Percentiles rank a stretch among this genome's conserved stretches.
These are phyloP conservation scores for Redunca redunca DNA, from an alignment of 2,113 vertebrate species.

Conservation along the genomic window DNA sequence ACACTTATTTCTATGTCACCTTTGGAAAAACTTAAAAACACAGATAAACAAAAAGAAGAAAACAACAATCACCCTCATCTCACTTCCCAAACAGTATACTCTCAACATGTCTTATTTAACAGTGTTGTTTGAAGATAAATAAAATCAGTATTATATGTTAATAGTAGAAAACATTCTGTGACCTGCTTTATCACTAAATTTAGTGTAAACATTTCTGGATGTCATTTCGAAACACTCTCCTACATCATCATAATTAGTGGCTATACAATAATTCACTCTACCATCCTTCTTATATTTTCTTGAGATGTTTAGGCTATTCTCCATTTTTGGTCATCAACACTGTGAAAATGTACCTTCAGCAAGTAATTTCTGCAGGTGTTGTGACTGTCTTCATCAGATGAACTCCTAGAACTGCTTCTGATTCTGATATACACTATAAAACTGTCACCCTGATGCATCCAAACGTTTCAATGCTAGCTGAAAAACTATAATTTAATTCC, in stretches of 20 bases:
- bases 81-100: neutral
- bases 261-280: neutral
- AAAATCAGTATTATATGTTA: neutral
- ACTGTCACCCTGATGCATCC: neutral
- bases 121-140: neutral
- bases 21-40: neutral
- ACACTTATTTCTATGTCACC: neutral
- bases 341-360: neutral
- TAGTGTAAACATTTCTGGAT: neutral
- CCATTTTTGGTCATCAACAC: neutral
- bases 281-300: neutral
- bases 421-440: neutral
- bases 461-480: neutral
- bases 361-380: neutral
- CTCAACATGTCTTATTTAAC: neutral
- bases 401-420: neutral
- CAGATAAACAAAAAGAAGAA: neutral
- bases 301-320: neutral
- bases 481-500: neutral
- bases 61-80: neutral
- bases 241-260: neutral
- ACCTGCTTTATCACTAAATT: neutral
- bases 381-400: neutral
- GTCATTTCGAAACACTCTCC: neutral
- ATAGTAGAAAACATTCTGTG: neutral